A percentile compares a stretch with the other conserved stretches of the same genome.
Evolutionary conservation across 2,113 vertebrate genomes (phyloP).

Genomic region (Gasterosteus aculeatus): DNA sequence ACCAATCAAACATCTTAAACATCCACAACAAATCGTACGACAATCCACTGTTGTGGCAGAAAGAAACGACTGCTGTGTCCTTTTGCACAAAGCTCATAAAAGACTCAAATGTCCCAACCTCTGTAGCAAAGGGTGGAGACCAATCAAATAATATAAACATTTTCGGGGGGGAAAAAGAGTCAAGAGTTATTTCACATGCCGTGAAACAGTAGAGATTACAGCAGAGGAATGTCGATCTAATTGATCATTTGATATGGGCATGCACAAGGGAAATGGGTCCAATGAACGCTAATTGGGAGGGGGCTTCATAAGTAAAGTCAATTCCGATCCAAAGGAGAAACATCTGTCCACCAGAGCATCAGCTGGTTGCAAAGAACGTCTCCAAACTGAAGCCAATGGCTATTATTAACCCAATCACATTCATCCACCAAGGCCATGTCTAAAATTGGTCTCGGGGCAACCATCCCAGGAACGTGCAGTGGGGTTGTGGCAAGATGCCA

Average conservation of each 20-base stretch:
- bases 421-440: neutral
- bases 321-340: neutral
- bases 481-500: neutral
- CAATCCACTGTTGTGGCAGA: neutral
- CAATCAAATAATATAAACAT: neutral
- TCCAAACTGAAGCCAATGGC: neutral
- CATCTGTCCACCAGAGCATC: neutral
- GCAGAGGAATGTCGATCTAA: neutral
- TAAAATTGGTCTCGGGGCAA: too few relatives aligned
- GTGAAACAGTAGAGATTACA: conserved; percentile 10
- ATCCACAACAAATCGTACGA: conserved; percentile 9
- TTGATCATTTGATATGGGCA: neutral
- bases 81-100: neutral
- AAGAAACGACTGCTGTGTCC: neutral
- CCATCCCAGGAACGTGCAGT: neutral
- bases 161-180: neutral
- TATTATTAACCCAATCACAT: neutral
- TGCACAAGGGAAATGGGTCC: too few relatives aligned
- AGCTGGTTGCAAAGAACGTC: neutral
- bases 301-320: conserved; percentile 7
- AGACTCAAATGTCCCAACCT: neutral
- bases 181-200: neutral
- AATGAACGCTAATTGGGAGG: neutral
- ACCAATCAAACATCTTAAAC: conserved; percentile 9
- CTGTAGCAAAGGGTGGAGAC: neutral